Percentiles rank a stretch among this genome's conserved stretches.
These are phyloP conservation scores for Machimus atricapillus DNA, from an alignment of 2,888 invertebrate species.

Conservation along the genomic window DNA sequence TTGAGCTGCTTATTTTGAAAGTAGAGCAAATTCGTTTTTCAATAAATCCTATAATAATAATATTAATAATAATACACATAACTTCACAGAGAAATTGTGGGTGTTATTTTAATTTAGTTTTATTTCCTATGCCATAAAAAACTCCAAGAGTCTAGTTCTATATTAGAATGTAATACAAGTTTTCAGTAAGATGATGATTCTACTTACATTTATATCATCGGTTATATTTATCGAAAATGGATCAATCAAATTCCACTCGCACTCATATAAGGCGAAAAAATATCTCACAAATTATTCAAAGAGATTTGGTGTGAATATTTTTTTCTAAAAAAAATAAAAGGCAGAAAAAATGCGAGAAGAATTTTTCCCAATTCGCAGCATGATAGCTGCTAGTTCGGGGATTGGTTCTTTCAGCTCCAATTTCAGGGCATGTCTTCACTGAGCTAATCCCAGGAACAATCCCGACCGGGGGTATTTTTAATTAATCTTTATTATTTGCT, in stretches of 20 bases:
- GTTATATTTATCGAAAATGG: background rate
- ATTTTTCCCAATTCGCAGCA: background rate
- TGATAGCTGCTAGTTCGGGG: background rate
- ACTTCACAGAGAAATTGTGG: no score
- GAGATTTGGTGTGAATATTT: background rate
- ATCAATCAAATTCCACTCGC: background rate
- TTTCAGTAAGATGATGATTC: no score
- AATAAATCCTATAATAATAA: no score
- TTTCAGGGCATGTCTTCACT: background rate
- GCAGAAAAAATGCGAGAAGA: background rate
- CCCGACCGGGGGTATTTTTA: background rate
- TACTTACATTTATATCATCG: no score
- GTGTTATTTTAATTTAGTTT: no score
- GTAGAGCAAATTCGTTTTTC: no score
- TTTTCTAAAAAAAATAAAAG: background rate
- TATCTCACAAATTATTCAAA: background rate
- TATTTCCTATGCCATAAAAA: no score
- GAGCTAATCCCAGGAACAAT: background rate
- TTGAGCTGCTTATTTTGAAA: no score
- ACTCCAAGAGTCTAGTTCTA: no score
- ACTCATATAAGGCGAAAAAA: background rate
- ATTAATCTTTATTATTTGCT: conserved; percentile 21
- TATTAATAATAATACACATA: no score
- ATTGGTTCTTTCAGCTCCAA: background rate
- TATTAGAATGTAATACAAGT: no score